These are phyloP conservation scores for Dasyprocta punctata DNA, from an alignment of 2,113 vertebrate species.

Conservation along the genomic window DNA sequence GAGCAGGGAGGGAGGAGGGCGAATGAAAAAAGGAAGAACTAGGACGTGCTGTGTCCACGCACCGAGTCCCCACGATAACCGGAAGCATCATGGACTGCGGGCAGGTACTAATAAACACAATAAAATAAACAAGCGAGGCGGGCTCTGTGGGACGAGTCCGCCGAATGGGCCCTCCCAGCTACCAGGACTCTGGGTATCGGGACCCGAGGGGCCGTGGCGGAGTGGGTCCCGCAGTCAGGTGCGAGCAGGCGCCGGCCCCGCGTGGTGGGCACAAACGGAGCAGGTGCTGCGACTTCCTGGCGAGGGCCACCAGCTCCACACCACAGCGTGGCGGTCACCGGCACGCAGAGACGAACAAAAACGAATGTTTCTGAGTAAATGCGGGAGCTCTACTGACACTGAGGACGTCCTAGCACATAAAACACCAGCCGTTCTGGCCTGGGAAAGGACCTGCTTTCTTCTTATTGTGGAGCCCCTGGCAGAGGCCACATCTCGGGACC, in stretches of 20 bases:
- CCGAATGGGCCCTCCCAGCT: too few species aligned
- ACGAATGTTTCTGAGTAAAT: too few species aligned
- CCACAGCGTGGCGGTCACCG: neutral
- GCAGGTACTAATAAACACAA: neutral
- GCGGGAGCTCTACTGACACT: neutral
- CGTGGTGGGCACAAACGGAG: fast-evolving
- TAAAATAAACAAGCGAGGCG: fast-evolving
- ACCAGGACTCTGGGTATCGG: too few species aligned
- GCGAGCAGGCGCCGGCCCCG: neutral
- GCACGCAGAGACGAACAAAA: neutral
- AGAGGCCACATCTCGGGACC: too few species aligned
- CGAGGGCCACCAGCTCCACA: neutral
- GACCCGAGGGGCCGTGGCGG: too few species aligned
- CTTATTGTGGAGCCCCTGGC: neutral
- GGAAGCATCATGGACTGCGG: fast-evolving
- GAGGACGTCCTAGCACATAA: too few species aligned
- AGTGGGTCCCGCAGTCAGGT: neutral
- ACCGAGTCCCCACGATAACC: neutral
- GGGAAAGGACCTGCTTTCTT: neutral
- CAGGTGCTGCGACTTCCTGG: neutral
- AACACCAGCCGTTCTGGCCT: neutral
- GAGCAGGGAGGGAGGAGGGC: too few species aligned
- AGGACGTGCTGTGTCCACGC: neutral
- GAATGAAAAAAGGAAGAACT: neutral
- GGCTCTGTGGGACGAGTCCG: too few species aligned